Evolutionary conservation across 2,113 vertebrate species (phyloP).

Genomic region (Crocuta crocuta): DNA sequence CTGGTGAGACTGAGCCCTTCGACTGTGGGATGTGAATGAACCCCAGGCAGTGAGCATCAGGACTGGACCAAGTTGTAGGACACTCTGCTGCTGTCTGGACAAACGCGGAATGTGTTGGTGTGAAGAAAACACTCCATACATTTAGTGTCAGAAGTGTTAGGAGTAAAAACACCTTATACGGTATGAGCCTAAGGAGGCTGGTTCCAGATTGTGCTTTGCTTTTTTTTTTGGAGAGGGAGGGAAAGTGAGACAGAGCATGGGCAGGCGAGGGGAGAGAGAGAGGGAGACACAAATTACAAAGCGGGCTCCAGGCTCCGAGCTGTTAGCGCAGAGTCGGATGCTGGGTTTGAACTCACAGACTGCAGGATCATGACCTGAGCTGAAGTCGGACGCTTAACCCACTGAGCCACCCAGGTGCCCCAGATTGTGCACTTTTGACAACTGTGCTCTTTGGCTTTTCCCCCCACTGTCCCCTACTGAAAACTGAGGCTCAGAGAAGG

Average conservation of each 20-base stretch:
- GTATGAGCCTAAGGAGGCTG: not conserved
- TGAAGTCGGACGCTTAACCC: no score
- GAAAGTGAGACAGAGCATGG: no score
- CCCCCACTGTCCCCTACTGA: not conserved
- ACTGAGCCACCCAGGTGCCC: no score
- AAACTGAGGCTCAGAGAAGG: not conserved
- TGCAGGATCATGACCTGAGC: no score
- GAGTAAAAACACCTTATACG: not conserved
- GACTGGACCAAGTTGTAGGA: not conserved
- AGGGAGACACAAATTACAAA: no score
- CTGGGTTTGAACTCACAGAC: no score
- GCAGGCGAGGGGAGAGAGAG: no score
- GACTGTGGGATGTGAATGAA: not conserved
- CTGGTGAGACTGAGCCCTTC: not conserved
- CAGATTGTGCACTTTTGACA: not conserved
- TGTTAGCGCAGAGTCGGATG: no score
- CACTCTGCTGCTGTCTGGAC: not conserved
- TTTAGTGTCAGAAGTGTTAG: not conserved
- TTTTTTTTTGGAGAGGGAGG: no score
- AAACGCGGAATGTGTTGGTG: not conserved
- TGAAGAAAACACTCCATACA: not conserved
- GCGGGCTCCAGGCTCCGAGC: no score
- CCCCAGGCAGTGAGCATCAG: not conserved
- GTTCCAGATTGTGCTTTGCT: not conserved
- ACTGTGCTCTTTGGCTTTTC: not conserved